phyloP scores from a whole-genome alignment of 2,113 vertebrate genomes.

The Pipra filicauda region DNA sequence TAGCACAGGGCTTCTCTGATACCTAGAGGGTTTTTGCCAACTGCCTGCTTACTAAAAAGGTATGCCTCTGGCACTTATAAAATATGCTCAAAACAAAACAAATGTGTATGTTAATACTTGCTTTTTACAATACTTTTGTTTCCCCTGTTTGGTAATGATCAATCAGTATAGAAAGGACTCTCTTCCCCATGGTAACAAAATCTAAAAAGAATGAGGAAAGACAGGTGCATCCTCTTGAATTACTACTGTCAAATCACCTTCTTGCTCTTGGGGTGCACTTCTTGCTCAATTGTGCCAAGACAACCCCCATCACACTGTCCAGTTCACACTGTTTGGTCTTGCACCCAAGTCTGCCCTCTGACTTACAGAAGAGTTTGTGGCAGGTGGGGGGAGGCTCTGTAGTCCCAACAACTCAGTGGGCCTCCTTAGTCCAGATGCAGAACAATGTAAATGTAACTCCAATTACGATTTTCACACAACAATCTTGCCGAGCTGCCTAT shows the following conservation, averaged over 20 bases:
- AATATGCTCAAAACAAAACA: slow-evolving; percentile 10
- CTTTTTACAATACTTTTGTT: not conserved
- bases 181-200: not conserved
- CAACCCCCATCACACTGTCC: not conserved
- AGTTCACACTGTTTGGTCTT: not conserved
- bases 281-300: fast-evolving
- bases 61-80: slow-evolving; percentile 36
- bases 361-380: not conserved
- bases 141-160: not conserved
- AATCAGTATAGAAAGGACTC: not conserved
- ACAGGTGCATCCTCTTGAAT: not conserved
- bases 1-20: slow-evolving; percentile 7
- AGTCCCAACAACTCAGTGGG: not conserved
- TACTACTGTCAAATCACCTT: not conserved
- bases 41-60: slow-evolving; percentile 33
- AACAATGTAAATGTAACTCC: not conserved
- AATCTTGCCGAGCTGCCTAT: not conserved
- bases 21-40: slow-evolving; percentile 41
- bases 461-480: not conserved
- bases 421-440: not conserved
- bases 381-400: not conserved
- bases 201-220: not conserved
- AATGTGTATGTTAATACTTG: not conserved
- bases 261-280: not conserved
- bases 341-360: not conserved